Evolutionary conservation across 2,797 vertebrate genomes (phyloP).

Genomic region (Galago senegalensis): DNA sequence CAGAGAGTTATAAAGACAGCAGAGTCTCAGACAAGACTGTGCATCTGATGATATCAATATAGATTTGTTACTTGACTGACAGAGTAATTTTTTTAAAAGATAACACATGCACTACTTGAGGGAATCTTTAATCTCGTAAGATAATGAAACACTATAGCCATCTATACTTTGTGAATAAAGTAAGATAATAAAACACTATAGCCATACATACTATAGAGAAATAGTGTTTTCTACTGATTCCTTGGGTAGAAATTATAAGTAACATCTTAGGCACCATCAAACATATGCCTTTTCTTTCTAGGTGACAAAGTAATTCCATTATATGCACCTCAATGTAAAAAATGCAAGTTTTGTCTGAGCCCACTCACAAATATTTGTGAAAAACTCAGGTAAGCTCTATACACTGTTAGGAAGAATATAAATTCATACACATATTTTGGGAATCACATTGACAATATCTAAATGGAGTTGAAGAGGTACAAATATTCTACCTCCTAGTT

Average conservation of each 20-base stretch:
- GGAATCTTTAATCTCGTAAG: background rate
- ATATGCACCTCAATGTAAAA: conserved; percentile 84
- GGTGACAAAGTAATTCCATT: conserved; percentile 90
- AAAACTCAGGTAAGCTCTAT: conserved; percentile 86
- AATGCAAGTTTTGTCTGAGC: conserved; percentile 87
- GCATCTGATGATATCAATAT: background rate
- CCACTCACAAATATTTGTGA: conserved; percentile 86
- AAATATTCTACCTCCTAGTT: background rate
- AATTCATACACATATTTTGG: background rate
- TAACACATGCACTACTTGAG: background rate
- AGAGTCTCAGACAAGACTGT: background rate
- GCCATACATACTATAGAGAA: background rate
- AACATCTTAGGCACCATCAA: background rate
- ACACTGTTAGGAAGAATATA: background rate
- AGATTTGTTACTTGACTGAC: background rate
- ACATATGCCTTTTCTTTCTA: conserved; percentile 72
- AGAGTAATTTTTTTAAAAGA: background rate
- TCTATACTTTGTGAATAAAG: too few relatives aligned
- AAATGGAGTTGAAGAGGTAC: background rate
- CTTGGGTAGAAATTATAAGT: background rate
- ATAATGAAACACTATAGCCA: background rate
- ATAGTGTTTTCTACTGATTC: background rate
- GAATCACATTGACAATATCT: background rate
- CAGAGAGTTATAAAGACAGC: background rate
- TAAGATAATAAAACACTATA: too few relatives aligned